A percentile compares a stretch with the other conserved stretches of the same genome.
These are phyloP conservation scores for Mylabris phalerata DNA, from an alignment of 1,140 invertebrate genomes.

Conservation along the genomic window DNA sequence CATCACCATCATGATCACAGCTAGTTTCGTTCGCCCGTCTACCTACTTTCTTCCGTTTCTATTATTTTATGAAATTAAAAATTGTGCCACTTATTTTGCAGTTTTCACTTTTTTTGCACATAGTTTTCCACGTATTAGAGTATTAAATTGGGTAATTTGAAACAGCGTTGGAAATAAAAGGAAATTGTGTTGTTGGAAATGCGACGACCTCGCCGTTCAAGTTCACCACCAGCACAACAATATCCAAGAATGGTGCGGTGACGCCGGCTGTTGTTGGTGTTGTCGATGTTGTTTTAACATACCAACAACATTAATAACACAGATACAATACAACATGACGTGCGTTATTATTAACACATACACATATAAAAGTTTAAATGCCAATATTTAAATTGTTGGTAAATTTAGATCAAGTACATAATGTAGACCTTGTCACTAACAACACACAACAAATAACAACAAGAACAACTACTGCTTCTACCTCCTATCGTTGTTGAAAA, in stretches of 20 bases:
- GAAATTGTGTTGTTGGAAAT: too few species aligned
- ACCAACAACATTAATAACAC: too few species aligned
- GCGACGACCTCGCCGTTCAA: conserved; percentile 5
- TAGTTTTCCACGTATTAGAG: neutral
- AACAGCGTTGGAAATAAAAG: too few species aligned
- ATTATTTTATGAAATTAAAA: neutral
- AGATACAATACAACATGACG: too few species aligned
- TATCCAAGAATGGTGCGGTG: conserved; percentile 9
- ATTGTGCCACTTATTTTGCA: conserved; percentile 8
- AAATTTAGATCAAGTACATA: conserved; percentile 13
- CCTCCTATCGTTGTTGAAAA: neutral
- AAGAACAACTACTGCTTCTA: too few species aligned
- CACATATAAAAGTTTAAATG: conserved; percentile 4
- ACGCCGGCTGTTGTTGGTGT: too few species aligned
- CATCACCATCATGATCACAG: too few species aligned
- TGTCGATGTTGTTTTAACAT: too few species aligned
- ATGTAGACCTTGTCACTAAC: conserved; percentile 3
- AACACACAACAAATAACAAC: neutral
- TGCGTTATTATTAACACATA: too few species aligned
- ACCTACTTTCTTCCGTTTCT: conserved; percentile 12
- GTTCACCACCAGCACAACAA: conserved; percentile 2
- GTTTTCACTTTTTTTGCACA: conserved; percentile 13
- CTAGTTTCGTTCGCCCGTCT: conserved; percentile 5
- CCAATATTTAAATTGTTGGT: conserved; percentile 11
- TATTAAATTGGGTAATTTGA: too few species aligned